A percentile compares a stretch with the other conserved stretches of the same genome.
Conservation (phyloP, 2,888 invertebrate species). For the Nephrotoma guestfalica region DNA sequence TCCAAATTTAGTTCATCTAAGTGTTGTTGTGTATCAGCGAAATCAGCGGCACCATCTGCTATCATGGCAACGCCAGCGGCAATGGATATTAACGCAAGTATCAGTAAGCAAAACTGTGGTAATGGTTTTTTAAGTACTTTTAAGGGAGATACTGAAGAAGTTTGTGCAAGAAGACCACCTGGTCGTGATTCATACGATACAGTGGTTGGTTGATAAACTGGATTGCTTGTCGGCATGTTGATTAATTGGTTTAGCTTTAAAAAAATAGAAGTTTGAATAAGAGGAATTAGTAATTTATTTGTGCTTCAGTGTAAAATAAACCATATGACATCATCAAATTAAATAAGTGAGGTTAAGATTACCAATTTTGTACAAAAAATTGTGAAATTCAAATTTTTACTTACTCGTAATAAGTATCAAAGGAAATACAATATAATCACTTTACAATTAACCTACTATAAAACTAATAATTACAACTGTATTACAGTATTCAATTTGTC, state of each 20-base stretch:
- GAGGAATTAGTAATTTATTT: too few species aligned
- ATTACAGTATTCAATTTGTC: neutral
- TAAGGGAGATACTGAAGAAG: conserved; percentile 21
- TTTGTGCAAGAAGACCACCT: conserved; percentile 28
- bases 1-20: conserved; percentile 24
- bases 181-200: conserved; percentile 52
- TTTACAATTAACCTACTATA: neutral
- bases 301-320: neutral
- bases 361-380: neutral
- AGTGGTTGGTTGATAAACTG: conserved; percentile 66
- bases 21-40: conserved; percentile 32
- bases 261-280: neutral
- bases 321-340: neutral
- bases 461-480: neutral
- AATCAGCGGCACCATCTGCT: conserved; percentile 47
- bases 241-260: neutral
- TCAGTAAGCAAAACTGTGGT: conserved; percentile 20
- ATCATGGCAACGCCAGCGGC: conserved; percentile 39
- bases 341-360: neutral
- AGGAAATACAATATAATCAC: neutral
- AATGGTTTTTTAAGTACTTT: conserved; percentile 21
- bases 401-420: neutral
- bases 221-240: conserved; percentile 50
- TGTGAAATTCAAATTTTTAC: neutral
- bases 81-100: conserved; percentile 22